These are phyloP conservation scores for Campoplex capitator DNA, from an alignment of 2,888 invertebrate genomes.

Conservation along the genomic window DNA sequence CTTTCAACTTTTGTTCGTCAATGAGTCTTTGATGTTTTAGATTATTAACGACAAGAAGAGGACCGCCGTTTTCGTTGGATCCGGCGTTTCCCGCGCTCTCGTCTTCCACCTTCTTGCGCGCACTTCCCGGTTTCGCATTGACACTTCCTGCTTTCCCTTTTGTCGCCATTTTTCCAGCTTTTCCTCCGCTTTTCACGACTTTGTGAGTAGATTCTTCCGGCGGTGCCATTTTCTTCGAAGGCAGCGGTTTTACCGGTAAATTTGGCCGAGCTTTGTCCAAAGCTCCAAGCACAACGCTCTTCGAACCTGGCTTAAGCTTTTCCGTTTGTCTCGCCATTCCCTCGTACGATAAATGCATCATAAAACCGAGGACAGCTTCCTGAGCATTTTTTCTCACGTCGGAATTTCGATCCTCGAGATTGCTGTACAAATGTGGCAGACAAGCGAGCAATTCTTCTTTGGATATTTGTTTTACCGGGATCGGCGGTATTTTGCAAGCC, in stretches of 20 bases:
- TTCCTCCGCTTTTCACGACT: constrained; percentile 87
- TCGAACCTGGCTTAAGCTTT: constrained; percentile 93
- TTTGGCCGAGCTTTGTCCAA: constrained; percentile 94
- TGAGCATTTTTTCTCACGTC: constrained; percentile 96
- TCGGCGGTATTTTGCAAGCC: constrained; percentile 91
- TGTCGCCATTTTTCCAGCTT: constrained; percentile 85
- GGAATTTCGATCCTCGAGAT: constrained; percentile 95
- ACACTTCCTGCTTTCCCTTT: constrained; percentile 66
- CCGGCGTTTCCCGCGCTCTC: constrained; percentile 9
- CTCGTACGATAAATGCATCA: constrained; percentile 96
- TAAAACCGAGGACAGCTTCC: constrained; percentile 95
- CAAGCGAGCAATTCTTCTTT: constrained; percentile 93
- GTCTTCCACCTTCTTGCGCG: constrained; percentile 93
- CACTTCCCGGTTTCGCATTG: constrained; percentile 78
- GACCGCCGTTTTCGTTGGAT: constrained; percentile 85
- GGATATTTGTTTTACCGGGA: constrained; percentile 90
- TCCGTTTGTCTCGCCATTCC: constrained; percentile 91
- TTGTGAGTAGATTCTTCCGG: constrained; percentile 86
- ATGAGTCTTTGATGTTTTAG: constrained; percentile 96
- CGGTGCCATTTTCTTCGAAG: constrained; percentile 86
- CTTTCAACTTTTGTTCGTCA: constrained; percentile 97
- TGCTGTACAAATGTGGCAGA: constrained; percentile 91
- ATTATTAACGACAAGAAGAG: constrained; percentile 91
- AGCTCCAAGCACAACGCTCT: constrained; percentile 90
- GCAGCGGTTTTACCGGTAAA: constrained; percentile 92